Conservation (phyloP, 2,113 vertebrate species). For the Agapornis roseicollis region DNA sequence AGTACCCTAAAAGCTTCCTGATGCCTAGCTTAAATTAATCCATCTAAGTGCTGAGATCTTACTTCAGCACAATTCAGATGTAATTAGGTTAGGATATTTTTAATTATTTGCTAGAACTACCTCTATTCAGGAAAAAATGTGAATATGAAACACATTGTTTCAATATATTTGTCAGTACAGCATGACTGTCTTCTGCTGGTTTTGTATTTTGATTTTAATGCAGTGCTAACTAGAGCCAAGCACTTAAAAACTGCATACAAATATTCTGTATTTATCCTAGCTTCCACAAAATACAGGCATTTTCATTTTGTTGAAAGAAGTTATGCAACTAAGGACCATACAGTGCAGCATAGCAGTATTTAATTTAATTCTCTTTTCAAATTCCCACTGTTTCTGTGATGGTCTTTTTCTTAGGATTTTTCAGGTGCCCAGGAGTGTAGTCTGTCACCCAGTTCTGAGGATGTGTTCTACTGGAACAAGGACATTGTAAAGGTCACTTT, state of each 20-base stretch:
- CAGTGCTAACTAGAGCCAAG: not conserved
- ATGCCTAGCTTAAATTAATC: not conserved
- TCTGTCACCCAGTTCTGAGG: not conserved
- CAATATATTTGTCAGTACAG: not conserved
- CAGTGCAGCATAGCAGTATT: not conserved
- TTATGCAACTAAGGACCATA: not conserved
- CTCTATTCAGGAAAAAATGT: not conserved
- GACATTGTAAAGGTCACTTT: not conserved
- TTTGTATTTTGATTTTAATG: not conserved
- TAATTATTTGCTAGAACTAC: not conserved
- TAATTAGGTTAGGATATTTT: not conserved
- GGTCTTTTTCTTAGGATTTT: not conserved
- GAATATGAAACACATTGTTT: not conserved
- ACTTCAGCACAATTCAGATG: not conserved
- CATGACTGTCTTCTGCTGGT: not conserved
- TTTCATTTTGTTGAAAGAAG: not conserved
- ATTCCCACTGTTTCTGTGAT: not conserved
- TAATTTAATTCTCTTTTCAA: not conserved
- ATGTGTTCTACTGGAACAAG: rapidly evolving
- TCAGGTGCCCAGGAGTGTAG: not conserved
- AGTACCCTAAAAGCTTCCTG: not conserved
- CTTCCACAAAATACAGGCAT: not conserved
- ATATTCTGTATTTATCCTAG: not conserved
- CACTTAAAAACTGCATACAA: not conserved
- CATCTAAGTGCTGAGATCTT: not conserved